Evolutionary conservation across 2,888 invertebrate species (phyloP).

Genomic region (Taenaris catops): DNA sequence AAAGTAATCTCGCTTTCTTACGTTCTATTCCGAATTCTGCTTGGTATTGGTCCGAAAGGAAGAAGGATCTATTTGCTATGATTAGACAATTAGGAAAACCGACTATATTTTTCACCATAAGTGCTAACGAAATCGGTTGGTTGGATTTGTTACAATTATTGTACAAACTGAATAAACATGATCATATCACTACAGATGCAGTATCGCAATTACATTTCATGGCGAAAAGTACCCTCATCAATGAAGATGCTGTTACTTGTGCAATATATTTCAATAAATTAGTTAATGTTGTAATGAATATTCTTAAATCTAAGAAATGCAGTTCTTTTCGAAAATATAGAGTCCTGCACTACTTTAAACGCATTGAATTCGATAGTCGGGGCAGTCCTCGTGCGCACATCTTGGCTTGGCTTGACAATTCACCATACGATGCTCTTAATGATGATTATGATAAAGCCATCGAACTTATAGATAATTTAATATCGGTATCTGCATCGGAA

Average conservation of each 20-base stretch:
- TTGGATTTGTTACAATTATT: slow-evolving; percentile 33
- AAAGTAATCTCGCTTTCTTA: slow-evolving; percentile 35
- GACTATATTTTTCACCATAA: slow-evolving; percentile 45
- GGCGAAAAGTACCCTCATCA: slow-evolving; percentile 27
- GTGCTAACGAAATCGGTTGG: slow-evolving; percentile 48
- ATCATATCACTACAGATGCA: slow-evolving; percentile 1
- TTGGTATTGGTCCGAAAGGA: slow-evolving; percentile 40
- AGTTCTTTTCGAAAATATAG: slow-evolving; percentile 33
- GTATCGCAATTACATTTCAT: slow-evolving; percentile 25
- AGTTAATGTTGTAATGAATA: slow-evolving; percentile 30
- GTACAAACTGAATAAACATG: slow-evolving; percentile 29
- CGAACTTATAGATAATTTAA: slow-evolving; percentile 20
- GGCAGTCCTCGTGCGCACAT: slow-evolving; percentile 33
- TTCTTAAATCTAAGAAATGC: slow-evolving; percentile 30
- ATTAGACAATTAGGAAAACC: slow-evolving; percentile 45
- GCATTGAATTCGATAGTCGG: slow-evolving; percentile 35
- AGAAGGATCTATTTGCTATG: slow-evolving; percentile 48
- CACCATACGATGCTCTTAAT: slow-evolving; percentile 22
- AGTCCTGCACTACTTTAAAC: slow-evolving; percentile 30
- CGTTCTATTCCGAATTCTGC: slow-evolving; percentile 41
- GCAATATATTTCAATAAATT: slow-evolving; percentile 39
- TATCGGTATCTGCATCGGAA: slow-evolving; percentile 28
- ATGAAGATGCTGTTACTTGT: slow-evolving; percentile 35
- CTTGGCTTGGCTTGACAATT: slow-evolving; percentile 36
- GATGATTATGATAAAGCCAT: slow-evolving; percentile 18